Conservation (phyloP, 1,140 invertebrate genomes). For the Brachionus koreanus region DNA sequence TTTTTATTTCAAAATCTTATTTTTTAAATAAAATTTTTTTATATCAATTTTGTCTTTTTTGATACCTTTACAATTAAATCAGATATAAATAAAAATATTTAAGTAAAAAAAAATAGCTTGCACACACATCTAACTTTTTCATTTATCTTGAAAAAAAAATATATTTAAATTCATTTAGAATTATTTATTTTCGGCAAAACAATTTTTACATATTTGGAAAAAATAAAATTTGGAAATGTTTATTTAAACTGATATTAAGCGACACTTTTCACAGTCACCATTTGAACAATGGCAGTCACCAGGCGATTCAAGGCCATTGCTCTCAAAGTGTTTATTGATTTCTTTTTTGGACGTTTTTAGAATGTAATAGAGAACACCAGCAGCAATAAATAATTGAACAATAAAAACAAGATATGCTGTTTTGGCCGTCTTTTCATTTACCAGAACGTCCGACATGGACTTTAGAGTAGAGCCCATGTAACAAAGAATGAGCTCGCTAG, state of each 20-base stretch:
- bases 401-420: conserved; percentile 17
- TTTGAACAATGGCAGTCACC: background rate
- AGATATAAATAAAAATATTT: too few relatives aligned
- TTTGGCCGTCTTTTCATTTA: conserved; percentile 21
- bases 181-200: conserved; percentile 1
- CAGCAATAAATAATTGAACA: conserved; percentile 13
- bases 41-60: too few relatives aligned
- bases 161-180: too few relatives aligned
- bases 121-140: too few relatives aligned
- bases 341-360: background rate
- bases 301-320: background rate
- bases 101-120: too few relatives aligned
- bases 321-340: background rate
- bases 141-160: too few relatives aligned
- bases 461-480: conserved; percentile 34
- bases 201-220: background rate
- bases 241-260: background rate
- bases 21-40: too few relatives aligned
- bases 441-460: conserved; percentile 38
- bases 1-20: too few relatives aligned
- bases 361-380: conserved; percentile 12
- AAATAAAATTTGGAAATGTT: background rate
- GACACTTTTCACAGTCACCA: background rate
- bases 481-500: conserved; percentile 22
- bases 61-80: too few relatives aligned